These are phyloP conservation scores for Haemorhous mexicanus DNA, from an alignment of 2,113 vertebrate species.

Conservation along the genomic window DNA sequence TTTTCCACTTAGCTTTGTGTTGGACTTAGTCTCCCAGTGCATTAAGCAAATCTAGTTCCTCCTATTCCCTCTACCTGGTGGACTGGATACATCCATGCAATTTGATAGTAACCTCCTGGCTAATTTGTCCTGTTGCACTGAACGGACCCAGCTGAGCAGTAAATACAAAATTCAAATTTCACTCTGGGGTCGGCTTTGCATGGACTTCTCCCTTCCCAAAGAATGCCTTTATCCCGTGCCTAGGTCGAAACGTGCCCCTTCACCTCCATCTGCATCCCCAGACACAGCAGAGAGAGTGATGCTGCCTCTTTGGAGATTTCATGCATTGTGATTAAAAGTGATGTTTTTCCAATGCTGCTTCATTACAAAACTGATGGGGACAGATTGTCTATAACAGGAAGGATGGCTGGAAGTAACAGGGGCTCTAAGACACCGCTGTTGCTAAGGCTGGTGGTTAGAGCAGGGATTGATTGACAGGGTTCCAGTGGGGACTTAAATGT, in stretches of 20 bases:
- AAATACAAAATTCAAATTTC: neutral
- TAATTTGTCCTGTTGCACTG: conserved; percentile 47
- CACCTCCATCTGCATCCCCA: neutral
- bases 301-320: conserved; percentile 11
- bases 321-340: neutral
- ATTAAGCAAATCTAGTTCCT: neutral
- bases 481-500: neutral
- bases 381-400: neutral
- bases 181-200: conserved; percentile 19
- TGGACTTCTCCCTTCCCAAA: conserved; percentile 36
- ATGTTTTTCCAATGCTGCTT: conserved; percentile 46
- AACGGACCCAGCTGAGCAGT: conserved; percentile 37
- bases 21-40: conserved; percentile 22
- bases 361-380: neutral
- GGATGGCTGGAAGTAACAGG: neutral
- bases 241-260: neutral
- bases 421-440: neutral
- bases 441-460: neutral
- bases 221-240: conserved; percentile 51
- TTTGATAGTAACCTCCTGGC: conserved; percentile 26
- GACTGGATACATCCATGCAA: conserved; percentile 37
- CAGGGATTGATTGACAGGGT: neutral
- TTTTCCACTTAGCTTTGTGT: conserved; percentile 38
- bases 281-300: neutral
- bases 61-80: neutral